Base-by-base conservation (phyloP, 2,888 invertebrate genomes). In the Rhamnusium bicolor region DNA sequence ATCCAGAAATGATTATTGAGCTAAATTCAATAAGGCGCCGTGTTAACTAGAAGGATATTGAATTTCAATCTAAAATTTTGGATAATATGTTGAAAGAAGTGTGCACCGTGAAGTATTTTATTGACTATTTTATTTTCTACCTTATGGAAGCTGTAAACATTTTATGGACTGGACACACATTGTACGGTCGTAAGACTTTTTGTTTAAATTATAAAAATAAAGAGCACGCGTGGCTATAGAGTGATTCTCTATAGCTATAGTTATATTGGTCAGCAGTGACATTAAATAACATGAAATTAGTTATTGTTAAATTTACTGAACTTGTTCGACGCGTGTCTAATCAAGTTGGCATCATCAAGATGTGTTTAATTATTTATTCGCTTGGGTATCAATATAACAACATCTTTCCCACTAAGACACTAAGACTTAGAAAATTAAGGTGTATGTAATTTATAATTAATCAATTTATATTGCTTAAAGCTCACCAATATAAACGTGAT, bases 11-110 rank as follows among this genome's bases (percentile, higher is more conserved):
- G 12, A 54, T 27, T 54, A 54, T 54, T 54, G 54, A 54, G 54
- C 54, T 24, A 14, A 27, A 24, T 54, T 54, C 54, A 54, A 54
- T 54, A 54, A 54, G 24, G 54, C 54, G 54, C 24, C 24, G 21
- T 24, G 24, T 24, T 54, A 54, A 24, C 54, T 24, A 24, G 54
- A 27, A 54, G 54, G 12, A 54, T 54, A 27, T 54, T n/a, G 54
- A 54, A 24, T 54, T 54, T 54, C 54, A 54, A n/a, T 54, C 14
- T 24, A 54, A 14, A 54, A 24, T 24, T 12, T 54, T 5, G 12
- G 24, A 54, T 54, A 54, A 54, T 54, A 24, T 21, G 54, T 54
- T 21, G 54, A 8, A 8, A 0, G 54, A 24, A 54, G n/a, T 54
- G 24, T 54, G 19, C 54, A 27, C 54, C 12, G 6, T 21, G 54